These are phyloP conservation scores for Exephanes ischioxanthus DNA, from an alignment of 2,888 invertebrate genomes.

Conservation along the genomic window DNA sequence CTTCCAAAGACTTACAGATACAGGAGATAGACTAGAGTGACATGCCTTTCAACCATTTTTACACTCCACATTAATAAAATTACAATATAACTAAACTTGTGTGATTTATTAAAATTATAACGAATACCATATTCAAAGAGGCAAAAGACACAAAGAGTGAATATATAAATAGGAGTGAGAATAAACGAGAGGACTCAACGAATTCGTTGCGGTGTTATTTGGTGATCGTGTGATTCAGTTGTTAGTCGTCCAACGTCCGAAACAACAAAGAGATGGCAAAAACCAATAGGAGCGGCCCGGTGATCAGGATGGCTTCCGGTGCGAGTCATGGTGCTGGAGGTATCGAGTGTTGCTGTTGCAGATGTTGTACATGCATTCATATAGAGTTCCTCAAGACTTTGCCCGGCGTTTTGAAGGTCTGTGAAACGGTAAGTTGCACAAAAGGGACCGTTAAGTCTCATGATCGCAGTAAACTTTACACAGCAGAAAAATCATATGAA, in stretches of 20 bases:
- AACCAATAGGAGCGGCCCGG: slow-evolving; percentile 75
- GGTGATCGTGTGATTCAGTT: slow-evolving; percentile 41
- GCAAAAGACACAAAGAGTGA: slow-evolving; percentile 2
- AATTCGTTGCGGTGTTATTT: slow-evolving; percentile 52
- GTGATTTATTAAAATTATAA: not conserved
- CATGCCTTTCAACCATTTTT: not conserved
- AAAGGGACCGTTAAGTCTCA: not conserved
- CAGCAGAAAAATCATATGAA: too few species aligned
- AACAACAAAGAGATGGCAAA: slow-evolving; percentile 67
- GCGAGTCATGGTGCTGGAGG: slow-evolving; percentile 85
- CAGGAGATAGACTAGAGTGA: slow-evolving; percentile 14
- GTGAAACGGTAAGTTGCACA: slow-evolving; percentile 87
- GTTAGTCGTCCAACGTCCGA: slow-evolving; percentile 7
- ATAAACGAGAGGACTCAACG: slow-evolving; percentile 66
- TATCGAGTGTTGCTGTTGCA: slow-evolving; percentile 89
- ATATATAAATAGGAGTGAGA: slow-evolving; percentile 2
- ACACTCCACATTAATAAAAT: slow-evolving; percentile 15
- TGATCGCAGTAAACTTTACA: not conserved
- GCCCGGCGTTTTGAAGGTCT: slow-evolving; percentile 91
- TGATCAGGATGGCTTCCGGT: slow-evolving; percentile 79
- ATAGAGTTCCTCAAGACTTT: slow-evolving; percentile 90
- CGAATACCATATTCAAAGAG: not conserved
- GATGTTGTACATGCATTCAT: slow-evolving; percentile 92
- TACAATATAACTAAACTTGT: not conserved
- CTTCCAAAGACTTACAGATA: slow-evolving; percentile 45